Conservation (phyloP, 2,113 vertebrate species). For the Nanger granti region DNA sequence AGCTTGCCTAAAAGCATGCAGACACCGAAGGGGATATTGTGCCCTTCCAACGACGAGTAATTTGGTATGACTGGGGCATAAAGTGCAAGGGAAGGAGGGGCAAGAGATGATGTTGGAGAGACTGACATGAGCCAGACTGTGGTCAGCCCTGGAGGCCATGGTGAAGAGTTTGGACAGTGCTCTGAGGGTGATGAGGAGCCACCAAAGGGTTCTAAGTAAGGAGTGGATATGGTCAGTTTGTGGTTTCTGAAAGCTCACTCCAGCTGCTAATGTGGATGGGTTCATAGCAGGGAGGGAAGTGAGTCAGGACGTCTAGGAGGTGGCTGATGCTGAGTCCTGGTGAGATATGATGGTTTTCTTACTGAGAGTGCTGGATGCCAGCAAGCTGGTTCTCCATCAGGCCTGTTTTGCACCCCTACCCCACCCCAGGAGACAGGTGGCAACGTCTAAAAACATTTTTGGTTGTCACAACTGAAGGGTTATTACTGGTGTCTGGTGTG, state of each 20-base stretch:
- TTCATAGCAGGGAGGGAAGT: not conserved
- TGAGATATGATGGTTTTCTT: not conserved
- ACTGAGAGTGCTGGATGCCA: not conserved
- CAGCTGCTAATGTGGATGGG: not conserved
- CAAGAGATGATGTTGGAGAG: not conserved
- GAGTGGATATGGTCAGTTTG: not conserved
- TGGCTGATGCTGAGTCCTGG: not conserved
- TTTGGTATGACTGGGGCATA: conserved; percentile 17
- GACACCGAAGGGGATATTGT: not conserved
- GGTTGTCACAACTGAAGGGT: not conserved
- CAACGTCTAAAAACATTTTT: not conserved
- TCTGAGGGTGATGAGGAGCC: not conserved
- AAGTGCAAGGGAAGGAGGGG: not conserved
- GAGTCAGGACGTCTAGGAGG: not conserved
- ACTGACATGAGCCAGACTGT: not conserved
- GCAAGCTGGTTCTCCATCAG: not conserved
- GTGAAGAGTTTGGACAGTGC: not conserved
- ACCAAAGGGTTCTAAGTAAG: not conserved
- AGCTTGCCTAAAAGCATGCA: not conserved
- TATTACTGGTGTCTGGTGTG: not conserved
- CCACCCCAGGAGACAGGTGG: not conserved
- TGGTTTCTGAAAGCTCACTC: not conserved
- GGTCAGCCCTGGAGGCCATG: not conserved
- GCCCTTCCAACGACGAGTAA: not conserved
- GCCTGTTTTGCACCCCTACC: not conserved